Base-by-base conservation (phyloP, 2,113 vertebrate species). In the Dasyprocta punctata region DNA sequence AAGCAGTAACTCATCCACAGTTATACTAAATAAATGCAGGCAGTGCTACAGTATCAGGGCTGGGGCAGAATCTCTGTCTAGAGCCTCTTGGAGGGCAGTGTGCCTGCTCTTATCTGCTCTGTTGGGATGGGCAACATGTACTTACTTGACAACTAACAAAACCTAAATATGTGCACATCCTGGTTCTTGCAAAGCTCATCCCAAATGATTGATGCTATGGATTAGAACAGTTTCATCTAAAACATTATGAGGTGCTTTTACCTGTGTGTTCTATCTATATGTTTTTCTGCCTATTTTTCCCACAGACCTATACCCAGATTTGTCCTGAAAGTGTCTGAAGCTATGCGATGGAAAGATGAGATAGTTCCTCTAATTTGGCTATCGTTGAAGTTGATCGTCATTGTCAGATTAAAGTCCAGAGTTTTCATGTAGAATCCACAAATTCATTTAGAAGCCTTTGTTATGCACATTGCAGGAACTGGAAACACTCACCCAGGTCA, bases 221-320 rank as follows among this genome's bases (percentile, higher is more conserved):
- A 65, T 82, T 56, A 73, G 47, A 86, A 71, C 47, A 13, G 3
- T 82, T 92, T 78, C 71, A 73, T 22, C 26, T 4, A 60, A 52
- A 93, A 75, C 90, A 69, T 86, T 86, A 80, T 36, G 36, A 90
- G 52, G 30, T 88, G 30, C 10, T 71, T 85, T 96, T 89, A 49
- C 56, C 30, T 78, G 10, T n/a, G 30, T 38, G 14, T 52, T 71
- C 41, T 78, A 14, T 12, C 3, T 84, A 7, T 61, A 86, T 65
- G 61, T 54, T 90, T 87, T 87, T 95, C 67, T 92, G 0, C 65
- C 44, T 78, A 22, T 93, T 90, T 95, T 65, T 4, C 36, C 44
- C 67, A 44, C 22, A 30, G 54, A 85, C n/a, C 36, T 69, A 61
- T 49, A 88, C 8, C 16, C 24, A 26, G 20, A 52, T 96, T 92